Conservation (phyloP, 2,113 vertebrate species). For the Athene cunicularia region DNA sequence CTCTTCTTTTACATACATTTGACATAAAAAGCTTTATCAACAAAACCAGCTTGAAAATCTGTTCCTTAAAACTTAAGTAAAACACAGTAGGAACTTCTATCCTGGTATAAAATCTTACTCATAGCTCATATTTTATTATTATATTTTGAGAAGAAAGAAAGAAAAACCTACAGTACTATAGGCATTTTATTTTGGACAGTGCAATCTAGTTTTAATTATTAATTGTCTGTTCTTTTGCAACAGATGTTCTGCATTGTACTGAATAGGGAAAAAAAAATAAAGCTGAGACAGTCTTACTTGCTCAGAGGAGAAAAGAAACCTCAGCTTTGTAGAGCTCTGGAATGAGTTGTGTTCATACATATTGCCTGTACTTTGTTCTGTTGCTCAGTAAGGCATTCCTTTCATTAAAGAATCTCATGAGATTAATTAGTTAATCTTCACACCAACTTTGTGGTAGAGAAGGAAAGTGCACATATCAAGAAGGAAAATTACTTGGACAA, state of each 20-base stretch:
- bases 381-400: conserved; percentile 30
- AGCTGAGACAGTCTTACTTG: background rate
- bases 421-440: conserved; percentile 62
- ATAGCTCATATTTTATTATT: background rate
- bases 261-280: background rate
- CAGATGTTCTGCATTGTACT: conserved; percentile 13
- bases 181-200: background rate
- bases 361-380: conserved; percentile 14
- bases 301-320: conserved; percentile 1
- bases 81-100: background rate
- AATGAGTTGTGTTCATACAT: background rate
- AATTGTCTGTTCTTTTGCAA: conserved; percentile 16
- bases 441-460: background rate
- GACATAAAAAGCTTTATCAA: background rate
- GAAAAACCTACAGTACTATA: background rate
- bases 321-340: background rate
- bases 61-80: background rate
- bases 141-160: background rate
- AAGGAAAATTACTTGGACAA: conserved; percentile 40
- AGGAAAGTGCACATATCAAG: background rate
- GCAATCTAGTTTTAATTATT: conserved; percentile 17
- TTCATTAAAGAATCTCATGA: conserved; percentile 43
- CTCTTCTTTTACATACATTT: background rate
- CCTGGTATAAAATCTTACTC: background rate
- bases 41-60: background rate